Conservation (phyloP, 2,797 vertebrate genomes). For the Sylvia borin region DNA sequence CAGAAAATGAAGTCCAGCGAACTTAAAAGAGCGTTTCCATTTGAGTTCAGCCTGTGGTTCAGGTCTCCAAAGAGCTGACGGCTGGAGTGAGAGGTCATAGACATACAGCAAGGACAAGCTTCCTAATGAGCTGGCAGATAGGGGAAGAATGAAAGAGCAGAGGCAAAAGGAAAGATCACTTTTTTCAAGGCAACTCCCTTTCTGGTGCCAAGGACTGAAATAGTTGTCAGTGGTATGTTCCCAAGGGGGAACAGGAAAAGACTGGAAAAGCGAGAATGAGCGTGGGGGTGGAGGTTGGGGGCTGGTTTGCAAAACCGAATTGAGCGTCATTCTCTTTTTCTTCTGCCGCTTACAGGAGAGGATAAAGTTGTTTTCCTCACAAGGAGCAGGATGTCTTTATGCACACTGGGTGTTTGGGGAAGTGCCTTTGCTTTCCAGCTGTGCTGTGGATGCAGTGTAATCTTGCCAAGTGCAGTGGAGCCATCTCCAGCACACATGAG, state of each 20-base stretch:
- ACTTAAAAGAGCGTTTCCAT: neutral
- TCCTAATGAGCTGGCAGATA: constrained; percentile 7
- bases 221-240: neutral
- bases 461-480: constrained; percentile 49
- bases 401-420: neutral
- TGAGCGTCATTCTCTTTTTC: neutral
- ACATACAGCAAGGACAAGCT: neutral
- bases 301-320: neutral
- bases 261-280: neutral
- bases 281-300: neutral
- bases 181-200: neutral
- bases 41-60: neutral
- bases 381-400: constrained; percentile 31
- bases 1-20: neutral
- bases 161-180: neutral
- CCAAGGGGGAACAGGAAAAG: neutral
- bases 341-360: neutral
- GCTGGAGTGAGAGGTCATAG: neutral
- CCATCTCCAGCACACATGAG: constrained; percentile 35
- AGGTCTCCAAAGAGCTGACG: neutral
- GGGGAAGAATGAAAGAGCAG: neutral
- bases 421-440: constrained; percentile 22
- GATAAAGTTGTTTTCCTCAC: neutral
- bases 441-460: constrained; percentile 18
- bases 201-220: constrained; percentile 38